phyloP scores from a whole-genome alignment of 2,113 vertebrate species.

The Theristicus caerulescens region DNA sequence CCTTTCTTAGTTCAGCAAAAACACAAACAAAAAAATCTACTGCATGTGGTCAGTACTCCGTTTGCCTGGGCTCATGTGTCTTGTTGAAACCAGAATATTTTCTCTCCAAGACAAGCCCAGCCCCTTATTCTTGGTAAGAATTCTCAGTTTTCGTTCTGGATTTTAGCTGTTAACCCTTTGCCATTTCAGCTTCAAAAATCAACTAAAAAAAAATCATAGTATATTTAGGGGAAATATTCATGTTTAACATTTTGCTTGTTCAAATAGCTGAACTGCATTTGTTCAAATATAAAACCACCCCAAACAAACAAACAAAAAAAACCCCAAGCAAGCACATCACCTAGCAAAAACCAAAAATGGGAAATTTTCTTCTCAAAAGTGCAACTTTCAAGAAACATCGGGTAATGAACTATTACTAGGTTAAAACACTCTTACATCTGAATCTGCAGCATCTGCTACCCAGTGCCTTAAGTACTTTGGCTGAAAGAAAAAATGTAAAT shows the following conservation, averaged over 20 bases:
- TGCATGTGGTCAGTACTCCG: conserved; percentile 33
- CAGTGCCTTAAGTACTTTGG: neutral
- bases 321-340: neutral
- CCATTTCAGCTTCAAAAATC: neutral
- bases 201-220: neutral
- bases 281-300: neutral
- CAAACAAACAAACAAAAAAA: neutral
- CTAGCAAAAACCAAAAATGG: neutral
- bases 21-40: conserved; percentile 54
- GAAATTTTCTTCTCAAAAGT: neutral
- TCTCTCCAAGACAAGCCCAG: conserved; percentile 33
- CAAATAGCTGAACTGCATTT: neutral
- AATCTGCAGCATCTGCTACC: neutral
- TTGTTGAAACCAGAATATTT: conserved; percentile 56
- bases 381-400: neutral
- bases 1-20: conserved; percentile 63
- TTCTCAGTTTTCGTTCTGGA: conserved; percentile 30
- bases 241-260: neutral
- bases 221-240: neutral
- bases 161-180: conserved; percentile 42
- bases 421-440: neutral
- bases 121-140: conserved; percentile 27
- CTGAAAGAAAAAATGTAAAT: neutral
- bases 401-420: neutral
- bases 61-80: conserved; percentile 32